Conservation (phyloP, 2,113 vertebrate genomes). For the Notothenia rossii region DNA sequence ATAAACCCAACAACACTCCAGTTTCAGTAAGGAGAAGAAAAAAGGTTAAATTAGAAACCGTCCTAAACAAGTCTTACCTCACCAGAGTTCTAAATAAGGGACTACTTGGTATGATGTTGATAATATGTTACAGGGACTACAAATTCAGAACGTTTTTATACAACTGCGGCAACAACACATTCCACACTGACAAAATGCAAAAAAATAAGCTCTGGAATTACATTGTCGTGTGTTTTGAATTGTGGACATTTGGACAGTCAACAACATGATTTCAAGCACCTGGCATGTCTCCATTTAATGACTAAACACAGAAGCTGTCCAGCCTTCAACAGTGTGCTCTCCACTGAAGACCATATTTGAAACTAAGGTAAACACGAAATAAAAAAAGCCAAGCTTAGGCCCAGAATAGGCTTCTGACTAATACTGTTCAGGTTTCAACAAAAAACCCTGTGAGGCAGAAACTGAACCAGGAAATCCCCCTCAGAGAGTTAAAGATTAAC, state of each 20-base stretch:
- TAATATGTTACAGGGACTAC: slow-evolving; percentile 1
- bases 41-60: slow-evolving; percentile 15
- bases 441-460: slow-evolving; percentile 2
- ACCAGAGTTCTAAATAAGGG: neutral
- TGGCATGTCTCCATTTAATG: slow-evolving; percentile 50
- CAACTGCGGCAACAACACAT: slow-evolving; percentile 59
- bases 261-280: slow-evolving; percentile 31
- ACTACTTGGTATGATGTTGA: slow-evolving; percentile 5
- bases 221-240: slow-evolving; percentile 39
- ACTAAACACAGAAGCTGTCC: slow-evolving; percentile 46
- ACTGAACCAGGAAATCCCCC: slow-evolving; percentile 23
- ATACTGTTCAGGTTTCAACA: slow-evolving; percentile 30
- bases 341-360: neutral
- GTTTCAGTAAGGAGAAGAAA: neutral
- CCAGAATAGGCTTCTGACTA: slow-evolving; percentile 24
- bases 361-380: slow-evolving; percentile 14
- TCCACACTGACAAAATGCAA: slow-evolving; percentile 39
- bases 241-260: slow-evolving; percentile 15
- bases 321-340: slow-evolving; percentile 22
- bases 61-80: neutral
- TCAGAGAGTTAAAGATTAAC: slow-evolving; percentile 47
- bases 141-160: slow-evolving; percentile 44
- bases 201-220: slow-evolving; percentile 47
- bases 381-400: neutral
- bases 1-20: slow-evolving; percentile 10